Evolutionary conservation across 2,888 invertebrate species (phyloP).

Genomic region (Drosophila nr. perissopoda): DNA sequence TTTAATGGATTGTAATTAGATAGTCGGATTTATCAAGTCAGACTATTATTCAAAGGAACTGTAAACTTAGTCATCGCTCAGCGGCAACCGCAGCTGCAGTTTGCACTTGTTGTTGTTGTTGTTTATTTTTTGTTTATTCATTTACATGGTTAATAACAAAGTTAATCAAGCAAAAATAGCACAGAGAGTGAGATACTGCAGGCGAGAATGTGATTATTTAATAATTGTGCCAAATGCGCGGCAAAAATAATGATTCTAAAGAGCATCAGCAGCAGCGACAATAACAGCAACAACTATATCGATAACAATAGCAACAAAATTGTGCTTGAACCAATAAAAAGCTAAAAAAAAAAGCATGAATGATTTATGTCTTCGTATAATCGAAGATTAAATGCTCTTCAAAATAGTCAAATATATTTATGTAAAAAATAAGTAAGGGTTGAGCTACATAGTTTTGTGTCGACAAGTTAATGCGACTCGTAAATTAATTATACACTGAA

Average conservation of each 20-base stretch:
- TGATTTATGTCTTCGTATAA: neutral
- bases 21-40: constrained; percentile 53
- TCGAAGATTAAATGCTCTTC: constrained; percentile 35
- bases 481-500: neutral
- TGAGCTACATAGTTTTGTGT: neutral
- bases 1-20: constrained; percentile 52
- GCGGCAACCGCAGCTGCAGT: constrained; percentile 47
- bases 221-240: constrained; percentile 79
- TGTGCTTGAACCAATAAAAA: constrained; percentile 58
- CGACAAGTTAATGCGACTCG: neutral
- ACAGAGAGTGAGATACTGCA: constrained; percentile 51
- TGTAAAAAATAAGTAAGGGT: no score
- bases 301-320: constrained; percentile 37
- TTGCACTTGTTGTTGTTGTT: constrained; percentile 12
- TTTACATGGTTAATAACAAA: constrained; percentile 63
- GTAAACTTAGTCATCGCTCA: constrained; percentile 40
- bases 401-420: neutral
- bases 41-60: constrained; percentile 42
- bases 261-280: constrained; percentile 29
- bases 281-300: constrained; percentile 26
- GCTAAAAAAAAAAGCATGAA: constrained; percentile 21
- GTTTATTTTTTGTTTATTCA: constrained; percentile 35
- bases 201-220: constrained; percentile 73
- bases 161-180: constrained; percentile 75
- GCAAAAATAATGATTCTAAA: constrained; percentile 65